Evolutionary conservation across 2,797 vertebrate species (phyloP).

Genomic region (Mormyrops attenuatus): DNA sequence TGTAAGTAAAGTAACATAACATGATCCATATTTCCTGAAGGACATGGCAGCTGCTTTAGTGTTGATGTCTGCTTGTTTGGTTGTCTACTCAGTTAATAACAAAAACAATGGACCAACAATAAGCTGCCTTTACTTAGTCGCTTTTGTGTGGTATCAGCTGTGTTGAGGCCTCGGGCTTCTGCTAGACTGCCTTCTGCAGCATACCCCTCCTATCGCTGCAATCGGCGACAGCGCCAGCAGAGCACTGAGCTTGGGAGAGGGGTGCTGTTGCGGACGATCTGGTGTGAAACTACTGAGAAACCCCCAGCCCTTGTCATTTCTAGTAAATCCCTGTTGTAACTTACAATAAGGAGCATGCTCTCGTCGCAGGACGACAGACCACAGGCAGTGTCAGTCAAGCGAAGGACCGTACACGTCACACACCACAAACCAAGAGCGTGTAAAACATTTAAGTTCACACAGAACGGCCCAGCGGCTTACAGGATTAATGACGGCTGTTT

Average conservation of each 20-base stretch:
- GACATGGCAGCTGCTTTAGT: background rate
- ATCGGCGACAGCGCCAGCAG: background rate
- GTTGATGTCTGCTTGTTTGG: background rate
- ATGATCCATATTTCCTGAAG: background rate
- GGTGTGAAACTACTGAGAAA: conserved; percentile 40
- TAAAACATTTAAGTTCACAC: background rate
- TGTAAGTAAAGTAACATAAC: background rate
- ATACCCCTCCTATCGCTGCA: background rate
- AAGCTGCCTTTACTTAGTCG: background rate
- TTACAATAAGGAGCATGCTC: conserved; percentile 43
- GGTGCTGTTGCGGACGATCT: background rate
- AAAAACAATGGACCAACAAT: background rate
- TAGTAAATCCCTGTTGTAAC: conserved; percentile 39
- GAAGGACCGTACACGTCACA: background rate
- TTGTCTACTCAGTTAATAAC: background rate
- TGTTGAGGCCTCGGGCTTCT: background rate
- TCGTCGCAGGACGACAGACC: background rate
- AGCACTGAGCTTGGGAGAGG: background rate
- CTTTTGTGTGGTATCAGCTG: background rate
- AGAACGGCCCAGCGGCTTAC: background rate
- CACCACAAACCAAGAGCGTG: background rate
- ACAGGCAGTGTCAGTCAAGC: conserved; percentile 1
- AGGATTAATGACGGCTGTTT: background rate
- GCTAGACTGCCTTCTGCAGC: background rate
- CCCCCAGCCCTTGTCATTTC: conserved; percentile 43